These are phyloP conservation scores for Cervus canadensis DNA, from an alignment of 2,113 vertebrate genomes.

Conservation along the genomic window DNA sequence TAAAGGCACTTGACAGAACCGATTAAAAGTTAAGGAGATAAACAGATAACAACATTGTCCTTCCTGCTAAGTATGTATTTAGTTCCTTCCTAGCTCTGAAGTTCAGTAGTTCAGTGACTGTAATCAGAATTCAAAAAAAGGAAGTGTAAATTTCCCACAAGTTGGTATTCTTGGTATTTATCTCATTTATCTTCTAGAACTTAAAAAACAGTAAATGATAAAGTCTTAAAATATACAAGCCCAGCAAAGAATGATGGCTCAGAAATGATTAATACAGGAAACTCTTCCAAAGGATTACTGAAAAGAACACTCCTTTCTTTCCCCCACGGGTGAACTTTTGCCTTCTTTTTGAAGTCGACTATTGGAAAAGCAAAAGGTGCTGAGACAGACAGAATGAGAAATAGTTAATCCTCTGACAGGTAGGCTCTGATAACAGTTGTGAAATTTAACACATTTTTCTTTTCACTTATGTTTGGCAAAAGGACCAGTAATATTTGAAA, in stretches of 20 bases:
- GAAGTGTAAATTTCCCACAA: slow-evolving; percentile 48
- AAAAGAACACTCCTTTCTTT: slow-evolving; percentile 28
- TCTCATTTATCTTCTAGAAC: slow-evolving; percentile 60
- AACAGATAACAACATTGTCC: neutral
- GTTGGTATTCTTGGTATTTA: slow-evolving; percentile 67
- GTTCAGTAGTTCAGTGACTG: slow-evolving; percentile 3
- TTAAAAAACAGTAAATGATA: slow-evolving; percentile 63
- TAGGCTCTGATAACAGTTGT: slow-evolving; percentile 51
- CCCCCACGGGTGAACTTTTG: slow-evolving; percentile 25
- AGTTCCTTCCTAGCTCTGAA: neutral
- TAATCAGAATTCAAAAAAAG: slow-evolving; percentile 6
- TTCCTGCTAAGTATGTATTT: neutral
- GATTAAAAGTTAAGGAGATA: neutral
- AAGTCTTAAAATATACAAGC: slow-evolving; percentile 67
- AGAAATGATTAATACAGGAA: slow-evolving; percentile 59
- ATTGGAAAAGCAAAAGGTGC: slow-evolving; percentile 15
- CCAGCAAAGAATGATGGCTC: slow-evolving; percentile 55
- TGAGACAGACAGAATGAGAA: slow-evolving; percentile 17
- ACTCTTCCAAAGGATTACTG: slow-evolving; percentile 49
- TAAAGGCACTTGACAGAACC: neutral
- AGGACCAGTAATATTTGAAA: slow-evolving; percentile 26
- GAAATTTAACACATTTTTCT: slow-evolving; percentile 65
- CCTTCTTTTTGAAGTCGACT: slow-evolving; percentile 52
- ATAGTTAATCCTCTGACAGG: neutral
- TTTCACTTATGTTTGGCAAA: slow-evolving; percentile 52